These are phyloP conservation scores for Argya squamiceps DNA, from an alignment of 2,797 vertebrate genomes.

Conservation along the genomic window DNA sequence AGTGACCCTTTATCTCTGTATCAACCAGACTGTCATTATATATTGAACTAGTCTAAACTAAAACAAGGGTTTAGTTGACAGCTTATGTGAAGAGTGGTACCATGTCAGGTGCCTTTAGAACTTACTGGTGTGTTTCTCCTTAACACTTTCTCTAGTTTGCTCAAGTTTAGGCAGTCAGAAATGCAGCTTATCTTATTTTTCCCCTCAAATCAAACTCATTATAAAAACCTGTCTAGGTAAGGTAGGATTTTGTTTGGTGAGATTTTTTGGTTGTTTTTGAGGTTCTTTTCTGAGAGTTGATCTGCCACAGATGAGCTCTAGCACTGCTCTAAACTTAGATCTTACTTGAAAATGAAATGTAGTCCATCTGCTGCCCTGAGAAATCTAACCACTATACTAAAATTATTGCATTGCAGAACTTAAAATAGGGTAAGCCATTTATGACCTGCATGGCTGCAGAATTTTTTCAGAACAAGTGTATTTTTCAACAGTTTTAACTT, in stretches of 20 bases:
- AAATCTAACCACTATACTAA: neutral
- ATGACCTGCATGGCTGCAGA: neutral
- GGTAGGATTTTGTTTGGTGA: neutral
- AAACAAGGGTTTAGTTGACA: neutral
- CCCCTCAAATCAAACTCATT: neutral
- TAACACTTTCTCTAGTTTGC: neutral
- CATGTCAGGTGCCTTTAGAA: neutral
- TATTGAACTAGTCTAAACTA: neutral
- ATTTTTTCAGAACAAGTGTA: neutral
- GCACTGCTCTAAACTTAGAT: conserved; percentile 14
- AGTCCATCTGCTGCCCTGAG: conserved; percentile 20
- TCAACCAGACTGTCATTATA: neutral
- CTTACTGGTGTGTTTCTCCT: neutral
- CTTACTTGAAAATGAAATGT: neutral
- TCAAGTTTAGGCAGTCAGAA: neutral
- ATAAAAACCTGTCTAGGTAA: neutral
- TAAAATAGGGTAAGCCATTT: neutral
- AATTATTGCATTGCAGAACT: conserved; percentile 13
- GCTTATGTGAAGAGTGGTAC: neutral
- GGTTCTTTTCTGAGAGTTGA: neutral
- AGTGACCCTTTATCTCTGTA: neutral
- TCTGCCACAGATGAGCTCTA: neutral
- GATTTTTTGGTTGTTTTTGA: neutral
- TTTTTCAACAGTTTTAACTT: neutral
- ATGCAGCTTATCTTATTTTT: neutral